Evolutionary conservation across 2,888 invertebrate species (phyloP).

Genomic region (Tholera decimalis): DNA sequence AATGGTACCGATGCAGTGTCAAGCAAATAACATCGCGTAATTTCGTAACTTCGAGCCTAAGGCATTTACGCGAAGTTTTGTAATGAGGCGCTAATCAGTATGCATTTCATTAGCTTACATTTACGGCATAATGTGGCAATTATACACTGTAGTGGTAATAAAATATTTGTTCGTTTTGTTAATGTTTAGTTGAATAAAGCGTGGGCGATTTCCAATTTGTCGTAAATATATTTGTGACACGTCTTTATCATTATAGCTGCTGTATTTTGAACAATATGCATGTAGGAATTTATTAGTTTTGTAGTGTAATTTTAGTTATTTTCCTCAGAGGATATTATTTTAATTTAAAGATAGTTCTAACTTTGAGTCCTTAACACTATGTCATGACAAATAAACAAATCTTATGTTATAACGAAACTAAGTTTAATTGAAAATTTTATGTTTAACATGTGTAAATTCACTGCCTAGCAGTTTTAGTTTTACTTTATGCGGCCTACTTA

Average conservation of each 20-base stretch:
- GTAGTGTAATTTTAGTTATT: neutral
- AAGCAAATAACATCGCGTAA: constrained; percentile 8
- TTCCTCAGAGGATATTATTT: neutral
- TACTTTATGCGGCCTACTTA: no score
- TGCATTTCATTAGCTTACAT: constrained; percentile 52
- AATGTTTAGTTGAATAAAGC: neutral
- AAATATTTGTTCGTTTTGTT: constrained; percentile 38
- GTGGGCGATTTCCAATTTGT: constrained; percentile 23
- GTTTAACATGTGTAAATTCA: no score
- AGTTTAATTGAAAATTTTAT: no score
- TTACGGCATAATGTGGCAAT: constrained; percentile 47
- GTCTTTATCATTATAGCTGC: neutral
- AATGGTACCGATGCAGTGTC: constrained; percentile 45
- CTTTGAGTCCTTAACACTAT: no score
- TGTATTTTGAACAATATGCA: constrained; percentile 9
- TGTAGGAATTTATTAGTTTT: neutral
- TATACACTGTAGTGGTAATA: constrained; percentile 24
- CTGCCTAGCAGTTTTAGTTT: no score
- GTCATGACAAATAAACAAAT: no score
- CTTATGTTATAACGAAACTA: no score
- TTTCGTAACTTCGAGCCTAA: constrained; percentile 34
- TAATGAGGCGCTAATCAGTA: constrained; percentile 45
- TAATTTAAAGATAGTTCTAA: no score
- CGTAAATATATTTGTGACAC: constrained; percentile 34
- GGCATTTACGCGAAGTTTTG: constrained; percentile 38